Evolutionary conservation across 2,888 invertebrate species (phyloP), one percentile per base, ranked within the genome.

Genomic region (Cremastobaeus sp.): DNA sequence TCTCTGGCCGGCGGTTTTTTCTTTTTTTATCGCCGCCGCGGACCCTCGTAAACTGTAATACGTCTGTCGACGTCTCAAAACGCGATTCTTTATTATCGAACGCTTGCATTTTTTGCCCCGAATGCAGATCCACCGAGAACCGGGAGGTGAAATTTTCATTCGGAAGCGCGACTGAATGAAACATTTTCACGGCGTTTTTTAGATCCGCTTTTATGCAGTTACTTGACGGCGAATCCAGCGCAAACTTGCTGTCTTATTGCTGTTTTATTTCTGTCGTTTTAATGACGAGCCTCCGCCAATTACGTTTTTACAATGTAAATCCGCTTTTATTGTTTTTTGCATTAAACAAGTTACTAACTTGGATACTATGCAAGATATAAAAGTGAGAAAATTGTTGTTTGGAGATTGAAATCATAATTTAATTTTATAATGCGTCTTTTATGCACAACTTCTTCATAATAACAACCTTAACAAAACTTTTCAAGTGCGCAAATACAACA

Each of bases 1-100:
- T 15, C 39, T 37, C n/a, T n/a, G n/a, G n/a, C n/a, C n/a, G n/a
- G n/a, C n/a, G n/a, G n/a, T n/a, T 12, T 25, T 25, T 43, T 43
- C 1, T 21, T 32, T 6, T 20, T 43, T 25, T 15, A 17, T 45
- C 30, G 43, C 15, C 9, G 35, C 32, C 34, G 41, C 18, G 35
- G 52, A 25, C 20, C 34, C n/a, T 52, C 68, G 35, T 68, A 68
- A 59, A 68, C 35, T 32, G 57, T 14, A 34, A 32, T 39, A 55
- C 57, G 57, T 66, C 47, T 41, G 66, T 48, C 48, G 57, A 32
- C 52, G 14, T 37, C 37, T 65, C 14, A 28, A 45, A 45, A 18
- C 62, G 32, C 41, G 20, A 30, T 37, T 48, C 59, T 60, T 47
- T 60, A 47, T 60, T 45, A 45, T 57, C 34, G 34, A 14, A 48